Conservation (phyloP, 2,113 vertebrate genomes). For the Piaya cayana region DNA sequence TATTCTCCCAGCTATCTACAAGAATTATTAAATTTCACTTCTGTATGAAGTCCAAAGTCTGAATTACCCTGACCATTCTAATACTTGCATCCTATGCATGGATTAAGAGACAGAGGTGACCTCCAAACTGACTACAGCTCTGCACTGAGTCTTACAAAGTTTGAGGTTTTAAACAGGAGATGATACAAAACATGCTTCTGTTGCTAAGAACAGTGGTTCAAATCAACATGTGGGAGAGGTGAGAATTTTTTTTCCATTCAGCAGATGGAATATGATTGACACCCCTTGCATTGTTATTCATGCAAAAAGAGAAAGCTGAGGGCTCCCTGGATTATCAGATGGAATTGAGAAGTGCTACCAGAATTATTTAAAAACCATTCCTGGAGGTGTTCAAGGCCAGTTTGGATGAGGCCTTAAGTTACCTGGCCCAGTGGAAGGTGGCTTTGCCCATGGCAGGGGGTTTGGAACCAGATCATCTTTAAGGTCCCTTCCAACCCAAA, state of each 20-base stretch:
- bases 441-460: no score
- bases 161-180: conserved; percentile 41
- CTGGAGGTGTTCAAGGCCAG: no score
- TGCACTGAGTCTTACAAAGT: background rate
- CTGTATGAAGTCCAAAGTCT: background rate
- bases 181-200: background rate
- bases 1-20: background rate
- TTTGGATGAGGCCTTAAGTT: no score
- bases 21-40: conserved; percentile 17
- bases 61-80: background rate
- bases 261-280: conserved; percentile 57
- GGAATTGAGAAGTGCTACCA: background rate
- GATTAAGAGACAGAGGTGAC: background rate
- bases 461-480: no score
- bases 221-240: conserved; percentile 12
- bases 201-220: background rate
- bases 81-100: background rate
- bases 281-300: background rate
- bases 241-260: conserved; percentile 21
- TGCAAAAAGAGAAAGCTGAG: background rate
- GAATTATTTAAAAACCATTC: background rate
- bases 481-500: no score
- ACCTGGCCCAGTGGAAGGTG: no score
- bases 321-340: background rate
- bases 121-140: background rate